Evolutionary conservation across 2,113 vertebrate species (phyloP).

Genomic region (Rhinoderma darwinii): DNA sequence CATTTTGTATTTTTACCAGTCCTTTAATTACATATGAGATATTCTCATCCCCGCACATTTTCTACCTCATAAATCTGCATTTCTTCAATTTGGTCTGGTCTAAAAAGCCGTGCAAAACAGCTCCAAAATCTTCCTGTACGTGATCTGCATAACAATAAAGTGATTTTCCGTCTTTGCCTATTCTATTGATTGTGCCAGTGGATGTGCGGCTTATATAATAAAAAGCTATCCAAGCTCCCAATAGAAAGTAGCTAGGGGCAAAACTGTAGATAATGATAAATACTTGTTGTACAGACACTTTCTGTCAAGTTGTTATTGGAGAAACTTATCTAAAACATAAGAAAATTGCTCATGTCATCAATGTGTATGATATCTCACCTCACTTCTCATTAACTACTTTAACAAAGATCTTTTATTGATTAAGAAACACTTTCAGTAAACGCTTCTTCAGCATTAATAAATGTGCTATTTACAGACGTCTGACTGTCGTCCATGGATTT

Average conservation of each 20-base stretch:
- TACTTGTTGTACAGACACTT: background rate
- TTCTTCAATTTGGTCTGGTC: conserved; percentile 10
- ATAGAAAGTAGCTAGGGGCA: background rate
- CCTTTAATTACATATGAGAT: conserved; percentile 8
- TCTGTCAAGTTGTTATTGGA: background rate
- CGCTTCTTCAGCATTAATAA: conserved; percentile 6
- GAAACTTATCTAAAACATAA: conserved; percentile 1
- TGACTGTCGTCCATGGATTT: background rate
- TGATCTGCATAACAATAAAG: conserved; percentile 14
- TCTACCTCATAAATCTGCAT: background rate
- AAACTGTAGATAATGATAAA: conserved; percentile 26
- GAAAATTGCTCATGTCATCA: background rate
- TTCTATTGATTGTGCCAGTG: conserved; percentile 27
- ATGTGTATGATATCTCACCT: background rate
- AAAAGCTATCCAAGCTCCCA: background rate
- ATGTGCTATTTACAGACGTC: background rate
- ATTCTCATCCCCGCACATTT: background rate
- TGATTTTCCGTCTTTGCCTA: conserved; percentile 3
- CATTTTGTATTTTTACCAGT: background rate
- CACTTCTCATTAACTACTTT: conserved; percentile 9
- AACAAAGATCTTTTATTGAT: background rate
- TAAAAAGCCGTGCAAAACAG: conserved; percentile 17
- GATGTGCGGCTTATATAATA: conserved; percentile 26
- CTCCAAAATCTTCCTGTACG: background rate
- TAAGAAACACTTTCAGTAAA: too few species aligned